phyloP scores from a whole-genome alignment of 2,797 vertebrate species.

The Pseudomugil tenellus region DNA sequence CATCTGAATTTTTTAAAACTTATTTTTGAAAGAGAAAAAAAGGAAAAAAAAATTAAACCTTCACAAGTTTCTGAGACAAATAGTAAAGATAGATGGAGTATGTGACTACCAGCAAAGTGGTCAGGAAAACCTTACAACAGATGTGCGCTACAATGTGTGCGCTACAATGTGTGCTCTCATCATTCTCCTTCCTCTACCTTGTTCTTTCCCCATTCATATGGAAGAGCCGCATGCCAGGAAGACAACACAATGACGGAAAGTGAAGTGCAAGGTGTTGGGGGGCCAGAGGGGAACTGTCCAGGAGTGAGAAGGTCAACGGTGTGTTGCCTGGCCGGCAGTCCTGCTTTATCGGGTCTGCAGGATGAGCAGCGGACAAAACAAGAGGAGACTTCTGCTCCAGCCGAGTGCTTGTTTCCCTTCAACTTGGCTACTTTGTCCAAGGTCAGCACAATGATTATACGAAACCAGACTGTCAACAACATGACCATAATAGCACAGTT shows the following conservation, averaged over 20 bases:
- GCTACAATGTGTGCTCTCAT: constrained; percentile 29
- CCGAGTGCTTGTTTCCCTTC: neutral
- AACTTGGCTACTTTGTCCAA: constrained; percentile 48
- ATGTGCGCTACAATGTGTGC: constrained; percentile 69
- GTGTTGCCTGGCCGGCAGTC: constrained; percentile 48
- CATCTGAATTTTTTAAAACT: constrained; percentile 9
- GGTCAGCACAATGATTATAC: constrained; percentile 48
- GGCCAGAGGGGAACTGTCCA: constrained; percentile 18
- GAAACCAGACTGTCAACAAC: constrained; percentile 42
- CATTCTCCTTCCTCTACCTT: constrained; percentile 35
- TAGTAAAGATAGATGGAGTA: constrained; percentile 18
- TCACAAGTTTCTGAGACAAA: neutral
- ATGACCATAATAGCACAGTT: constrained; percentile 23
- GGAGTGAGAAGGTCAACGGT: constrained; percentile 57
- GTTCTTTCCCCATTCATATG: constrained; percentile 67
- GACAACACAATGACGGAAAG: constrained; percentile 81
- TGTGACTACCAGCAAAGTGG: constrained; percentile 69
- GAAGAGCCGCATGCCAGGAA: constrained; percentile 78
- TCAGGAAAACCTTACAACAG: constrained; percentile 80
- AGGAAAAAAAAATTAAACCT: neutral
- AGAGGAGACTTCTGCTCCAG: constrained; percentile 42
- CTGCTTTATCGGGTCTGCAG: constrained; percentile 64
- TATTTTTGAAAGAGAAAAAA: constrained; percentile 9
- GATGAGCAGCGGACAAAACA: constrained; percentile 65
- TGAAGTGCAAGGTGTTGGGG: constrained; percentile 53